phyloP scores from a whole-genome alignment of 2,888 invertebrate species.

The Pseudeuparius sepicola region DNA sequence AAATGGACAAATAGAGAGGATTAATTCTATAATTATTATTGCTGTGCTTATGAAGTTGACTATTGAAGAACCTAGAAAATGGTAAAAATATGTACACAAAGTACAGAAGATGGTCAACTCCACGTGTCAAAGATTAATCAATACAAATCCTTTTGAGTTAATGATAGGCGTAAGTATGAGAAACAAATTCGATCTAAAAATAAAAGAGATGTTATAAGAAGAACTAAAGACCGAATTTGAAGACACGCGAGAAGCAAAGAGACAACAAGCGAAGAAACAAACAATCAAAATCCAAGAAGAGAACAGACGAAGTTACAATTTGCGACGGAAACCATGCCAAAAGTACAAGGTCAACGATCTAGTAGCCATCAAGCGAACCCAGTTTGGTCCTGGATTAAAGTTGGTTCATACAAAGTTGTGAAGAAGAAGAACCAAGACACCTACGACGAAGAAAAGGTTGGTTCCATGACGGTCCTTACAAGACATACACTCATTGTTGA shows the following conservation, averaged over 20 bases:
- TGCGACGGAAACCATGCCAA: no score
- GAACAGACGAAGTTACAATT: conserved; percentile 23
- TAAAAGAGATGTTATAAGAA: conserved; percentile 16
- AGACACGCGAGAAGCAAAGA: conserved; percentile 16
- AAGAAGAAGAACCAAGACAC: no score
- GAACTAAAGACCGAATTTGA: conserved; percentile 14
- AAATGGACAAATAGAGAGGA: conserved; percentile 33
- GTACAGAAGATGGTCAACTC: conserved; percentile 24
- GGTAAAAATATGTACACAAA: conserved; percentile 20
- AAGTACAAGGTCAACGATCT: conserved; percentile 26
- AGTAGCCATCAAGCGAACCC: conserved; percentile 33
- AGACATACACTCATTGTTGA: no score
- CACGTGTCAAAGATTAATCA: conserved; percentile 21
- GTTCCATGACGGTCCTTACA: no score
- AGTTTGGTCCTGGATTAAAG: conserved; percentile 33
- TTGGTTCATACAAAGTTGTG: conserved; percentile 28
- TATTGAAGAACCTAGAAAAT: conserved; percentile 15
- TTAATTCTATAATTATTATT: conserved; percentile 19
- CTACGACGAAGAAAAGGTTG: conserved; percentile 29
- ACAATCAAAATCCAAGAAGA: conserved; percentile 22
- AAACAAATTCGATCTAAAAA: conserved; percentile 30
- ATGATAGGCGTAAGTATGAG: conserved; percentile 25
- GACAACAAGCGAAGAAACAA: conserved; percentile 19
- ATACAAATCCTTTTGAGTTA: conserved; percentile 23
- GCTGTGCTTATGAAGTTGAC: conserved; percentile 14